Evolutionary conservation across 2,888 invertebrate species (phyloP).

Genomic region (Trissolcus brochymenae): DNA sequence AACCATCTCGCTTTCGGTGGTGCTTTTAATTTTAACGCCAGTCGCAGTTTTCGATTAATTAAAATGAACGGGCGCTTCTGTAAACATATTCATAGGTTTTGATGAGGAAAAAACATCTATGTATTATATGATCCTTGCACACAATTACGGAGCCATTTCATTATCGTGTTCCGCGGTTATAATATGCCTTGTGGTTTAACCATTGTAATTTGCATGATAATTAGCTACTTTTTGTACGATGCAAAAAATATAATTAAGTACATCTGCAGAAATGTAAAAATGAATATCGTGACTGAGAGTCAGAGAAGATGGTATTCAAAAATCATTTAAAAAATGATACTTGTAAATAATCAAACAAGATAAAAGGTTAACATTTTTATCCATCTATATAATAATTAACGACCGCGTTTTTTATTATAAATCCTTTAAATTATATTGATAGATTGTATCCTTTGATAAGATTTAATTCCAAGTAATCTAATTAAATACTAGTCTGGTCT

Average conservation of each 20-base stretch:
- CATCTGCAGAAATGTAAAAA: too few species aligned
- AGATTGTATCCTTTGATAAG: background rate
- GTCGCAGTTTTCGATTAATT: conserved; percentile 65
- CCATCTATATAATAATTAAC: too few species aligned
- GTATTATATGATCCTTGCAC: conserved; percentile 5
- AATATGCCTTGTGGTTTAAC: conserved; percentile 1
- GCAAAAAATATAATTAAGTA: conserved; percentile 7
- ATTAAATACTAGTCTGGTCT: conserved; percentile 7
- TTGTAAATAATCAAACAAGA: too few species aligned
- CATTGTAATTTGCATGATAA: conserved; percentile 11
- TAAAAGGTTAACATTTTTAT: too few species aligned
- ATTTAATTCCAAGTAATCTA: conserved; percentile 8
- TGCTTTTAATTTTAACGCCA: conserved; percentile 63
- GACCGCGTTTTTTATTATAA: too few species aligned
- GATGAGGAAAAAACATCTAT: conserved; percentile 21
- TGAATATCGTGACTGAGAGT: too few species aligned
- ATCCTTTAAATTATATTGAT: too few species aligned
- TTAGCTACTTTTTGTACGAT: conserved; percentile 9
- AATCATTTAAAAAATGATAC: too few species aligned
- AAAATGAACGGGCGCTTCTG: conserved; percentile 54
- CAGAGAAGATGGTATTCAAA: too few species aligned
- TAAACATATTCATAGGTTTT: conserved; percentile 36
- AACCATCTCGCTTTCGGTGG: conserved; percentile 53
- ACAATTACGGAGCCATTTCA: conserved; percentile 35
- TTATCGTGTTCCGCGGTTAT: conserved; percentile 27